phyloP scores from a whole-genome alignment of 2,888 invertebrate genomes.

The Glomeris marginata region DNA sequence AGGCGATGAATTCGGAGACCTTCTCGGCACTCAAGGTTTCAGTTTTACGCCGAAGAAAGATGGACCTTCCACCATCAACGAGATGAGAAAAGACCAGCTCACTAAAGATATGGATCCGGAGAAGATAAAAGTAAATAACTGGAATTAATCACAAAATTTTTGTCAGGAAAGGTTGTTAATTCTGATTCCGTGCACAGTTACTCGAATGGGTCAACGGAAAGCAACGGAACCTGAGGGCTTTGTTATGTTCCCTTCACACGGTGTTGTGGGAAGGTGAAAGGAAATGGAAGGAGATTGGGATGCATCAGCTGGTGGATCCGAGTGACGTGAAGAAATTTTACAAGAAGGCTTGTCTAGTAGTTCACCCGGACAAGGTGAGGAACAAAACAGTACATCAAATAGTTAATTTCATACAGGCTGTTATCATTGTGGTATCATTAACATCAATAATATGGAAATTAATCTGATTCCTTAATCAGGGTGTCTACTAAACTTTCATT shows the following conservation, averaged over 20 bases:
- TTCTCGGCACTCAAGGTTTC: constrained; percentile 79
- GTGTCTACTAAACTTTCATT: too few species aligned
- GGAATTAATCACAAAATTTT: too few species aligned
- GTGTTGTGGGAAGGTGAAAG: constrained; percentile 78
- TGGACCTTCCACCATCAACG: constrained; percentile 72
- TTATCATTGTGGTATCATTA: too few species aligned
- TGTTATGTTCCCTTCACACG: constrained; percentile 84
- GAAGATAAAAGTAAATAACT: constrained; percentile 63
- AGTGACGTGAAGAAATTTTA: constrained; percentile 93
- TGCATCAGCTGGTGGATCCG: constrained; percentile 82
- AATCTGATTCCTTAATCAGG: too few species aligned
- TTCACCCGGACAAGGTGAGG: constrained; percentile 94
- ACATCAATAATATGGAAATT: too few species aligned
- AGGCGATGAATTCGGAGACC: constrained; percentile 72
- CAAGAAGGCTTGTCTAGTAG: constrained; percentile 85
- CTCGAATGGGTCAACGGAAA: constrained; percentile 75
- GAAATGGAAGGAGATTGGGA: constrained; percentile 83
- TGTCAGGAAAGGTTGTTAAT: too few species aligned
- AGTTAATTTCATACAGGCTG: too few species aligned
- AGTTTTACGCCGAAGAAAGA: constrained; percentile 53
- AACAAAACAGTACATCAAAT: too few species aligned
- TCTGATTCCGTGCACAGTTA: constrained; percentile 37
- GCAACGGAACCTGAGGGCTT: constrained; percentile 86
- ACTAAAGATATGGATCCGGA: constrained; percentile 84
- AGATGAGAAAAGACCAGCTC: constrained; percentile 76